Percentiles rank a stretch among this genome's conserved stretches.
Conservation (phyloP, 2,113 vertebrate genomes). For the Oncorhynchus mykiss region DNA sequence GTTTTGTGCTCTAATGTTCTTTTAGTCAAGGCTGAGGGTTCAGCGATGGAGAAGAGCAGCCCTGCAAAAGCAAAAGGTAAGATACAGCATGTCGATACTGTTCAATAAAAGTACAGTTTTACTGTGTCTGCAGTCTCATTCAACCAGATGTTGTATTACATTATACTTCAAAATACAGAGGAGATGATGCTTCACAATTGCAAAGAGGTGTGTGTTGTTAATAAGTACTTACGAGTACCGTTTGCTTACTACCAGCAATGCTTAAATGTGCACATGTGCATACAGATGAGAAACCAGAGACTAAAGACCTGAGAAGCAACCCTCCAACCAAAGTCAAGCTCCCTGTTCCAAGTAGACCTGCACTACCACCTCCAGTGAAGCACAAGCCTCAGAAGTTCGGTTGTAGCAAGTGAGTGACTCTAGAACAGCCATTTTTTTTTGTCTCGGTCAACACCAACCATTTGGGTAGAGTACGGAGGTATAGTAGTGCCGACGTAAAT, state of each 20-base stretch:
- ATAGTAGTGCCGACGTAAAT: too few species aligned
- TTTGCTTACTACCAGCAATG: conserved; percentile 31
- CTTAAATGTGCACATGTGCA: conserved; percentile 26
- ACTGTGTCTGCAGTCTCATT: neutral
- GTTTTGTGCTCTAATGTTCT: neutral
- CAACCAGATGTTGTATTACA: neutral
- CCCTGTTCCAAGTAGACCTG: conserved; percentile 52
- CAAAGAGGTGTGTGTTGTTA: neutral
- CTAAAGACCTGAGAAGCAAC: conserved; percentile 69
- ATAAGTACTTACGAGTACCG: neutral
- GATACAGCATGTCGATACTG: too few species aligned
- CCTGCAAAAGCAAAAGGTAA: conserved; percentile 66
- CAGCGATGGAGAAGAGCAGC: conserved; percentile 67
- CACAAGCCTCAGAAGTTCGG: conserved; percentile 64
- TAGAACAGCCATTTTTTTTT: neutral
- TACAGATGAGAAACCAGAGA: conserved; percentile 71
- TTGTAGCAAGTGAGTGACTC: conserved; percentile 60
- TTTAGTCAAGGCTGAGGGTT: conserved; percentile 50
- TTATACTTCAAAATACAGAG: neutral
- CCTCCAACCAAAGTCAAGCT: conserved; percentile 73
- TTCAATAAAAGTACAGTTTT: neutral
- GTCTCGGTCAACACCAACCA: neutral
- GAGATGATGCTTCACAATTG: conserved; percentile 22
- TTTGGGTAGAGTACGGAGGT: too few species aligned
- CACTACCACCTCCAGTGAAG: conserved; percentile 67